Percentiles rank a stretch among this genome's conserved stretches.
phyloP scores from a whole-genome alignment of 1,140 invertebrate genomes.

The Listronotus oregonensis region DNA sequence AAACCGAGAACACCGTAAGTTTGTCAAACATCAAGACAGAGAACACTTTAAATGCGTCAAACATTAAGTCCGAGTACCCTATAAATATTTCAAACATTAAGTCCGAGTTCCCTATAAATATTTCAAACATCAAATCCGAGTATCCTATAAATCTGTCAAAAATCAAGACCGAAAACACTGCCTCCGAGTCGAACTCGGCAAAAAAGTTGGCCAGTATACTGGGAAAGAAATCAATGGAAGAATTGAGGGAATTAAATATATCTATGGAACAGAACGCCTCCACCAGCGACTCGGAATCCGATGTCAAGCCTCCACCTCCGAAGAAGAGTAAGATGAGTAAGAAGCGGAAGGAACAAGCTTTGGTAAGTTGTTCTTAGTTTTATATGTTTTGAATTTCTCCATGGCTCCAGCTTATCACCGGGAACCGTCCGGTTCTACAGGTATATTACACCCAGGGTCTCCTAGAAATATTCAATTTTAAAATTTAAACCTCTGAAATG shows the following conservation, averaged over 20 bases:
- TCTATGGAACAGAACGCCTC: slow-evolving; percentile 31
- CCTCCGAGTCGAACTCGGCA: slow-evolving; percentile 21
- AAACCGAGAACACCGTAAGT: neutral
- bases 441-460: too few species aligned
- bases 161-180: neutral
- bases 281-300: slow-evolving; percentile 13
- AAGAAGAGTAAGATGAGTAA: slow-evolving; percentile 22
- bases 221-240: slow-evolving; percentile 26
- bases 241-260: slow-evolving; percentile 26
- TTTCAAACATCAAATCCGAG: too few species aligned
- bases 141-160: too few species aligned
- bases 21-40: neutral
- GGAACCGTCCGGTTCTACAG: too few species aligned
- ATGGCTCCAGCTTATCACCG: too few species aligned
- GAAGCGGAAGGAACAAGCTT: neutral
- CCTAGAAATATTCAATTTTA: too few species aligned
- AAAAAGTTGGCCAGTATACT: slow-evolving; percentile 26
- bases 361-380: slow-evolving; percentile 7
- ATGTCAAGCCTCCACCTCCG: slow-evolving; percentile 13
- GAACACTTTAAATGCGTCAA: neutral
- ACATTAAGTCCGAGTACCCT: neutral
- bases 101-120: too few species aligned
- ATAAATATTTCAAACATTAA: neutral
- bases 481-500: too few species aligned
- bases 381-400: too few species aligned